Evolutionary conservation across 2,888 invertebrate genomes (phyloP).

Genomic region (Bhutanitis thaidina): DNA sequence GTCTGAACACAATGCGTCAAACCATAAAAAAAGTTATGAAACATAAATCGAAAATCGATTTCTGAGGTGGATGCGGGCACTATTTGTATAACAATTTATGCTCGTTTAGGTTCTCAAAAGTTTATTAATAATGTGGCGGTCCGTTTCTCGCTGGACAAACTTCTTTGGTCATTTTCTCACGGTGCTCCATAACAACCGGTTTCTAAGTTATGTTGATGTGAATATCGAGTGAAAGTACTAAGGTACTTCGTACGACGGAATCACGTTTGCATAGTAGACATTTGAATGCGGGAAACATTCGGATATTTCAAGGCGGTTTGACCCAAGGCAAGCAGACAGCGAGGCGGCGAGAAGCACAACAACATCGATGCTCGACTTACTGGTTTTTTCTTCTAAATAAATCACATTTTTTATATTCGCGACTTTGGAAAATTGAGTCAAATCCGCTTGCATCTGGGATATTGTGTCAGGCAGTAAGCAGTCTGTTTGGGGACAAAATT

Average conservation of each 20-base stretch:
- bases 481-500: too few species aligned
- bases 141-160: slow-evolving; percentile 12
- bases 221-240: slow-evolving; percentile 50
- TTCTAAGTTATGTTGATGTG: slow-evolving; percentile 34
- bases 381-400: slow-evolving; percentile 56
- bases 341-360: slow-evolving; percentile 59
- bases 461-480: too few species aligned
- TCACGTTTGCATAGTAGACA: slow-evolving; percentile 31
- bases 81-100: background rate
- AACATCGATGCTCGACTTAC: slow-evolving; percentile 59
- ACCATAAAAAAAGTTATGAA: slow-evolving; percentile 1
- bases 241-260: slow-evolving; percentile 25
- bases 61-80: background rate
- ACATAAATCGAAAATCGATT: background rate
- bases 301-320: slow-evolving; percentile 49
- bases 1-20: slow-evolving; percentile 10
- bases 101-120: background rate
- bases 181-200: slow-evolving; percentile 27
- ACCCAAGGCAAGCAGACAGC: slow-evolving; percentile 71
- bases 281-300: slow-evolving; percentile 43
- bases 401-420: slow-evolving; percentile 49
- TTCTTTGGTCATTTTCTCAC: slow-evolving; percentile 18
- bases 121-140: background rate
- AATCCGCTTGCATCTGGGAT: too few species aligned
- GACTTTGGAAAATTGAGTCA: slow-evolving; percentile 51